phyloP scores from a whole-genome alignment of 2,113 vertebrate species.

The Columba livia region DNA sequence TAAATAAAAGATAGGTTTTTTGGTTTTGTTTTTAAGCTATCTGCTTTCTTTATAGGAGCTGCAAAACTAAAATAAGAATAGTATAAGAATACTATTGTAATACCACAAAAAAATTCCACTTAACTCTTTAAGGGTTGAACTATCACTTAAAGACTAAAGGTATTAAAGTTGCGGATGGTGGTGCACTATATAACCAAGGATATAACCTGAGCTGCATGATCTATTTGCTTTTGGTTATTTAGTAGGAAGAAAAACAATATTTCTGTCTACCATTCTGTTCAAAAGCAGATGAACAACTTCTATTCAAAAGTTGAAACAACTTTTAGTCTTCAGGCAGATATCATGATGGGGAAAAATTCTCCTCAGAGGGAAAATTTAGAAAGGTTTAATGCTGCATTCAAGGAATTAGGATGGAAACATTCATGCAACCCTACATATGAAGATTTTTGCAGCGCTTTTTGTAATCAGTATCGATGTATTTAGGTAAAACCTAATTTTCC shows the following conservation, averaged over 20 bases:
- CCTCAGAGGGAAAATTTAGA: background rate
- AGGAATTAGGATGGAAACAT: constrained; percentile 3
- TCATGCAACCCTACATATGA: background rate
- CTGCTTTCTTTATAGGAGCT: background rate
- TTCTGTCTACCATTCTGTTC: background rate
- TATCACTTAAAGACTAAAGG: background rate
- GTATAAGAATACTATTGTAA: background rate
- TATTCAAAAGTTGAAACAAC: background rate
- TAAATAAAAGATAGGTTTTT: background rate
- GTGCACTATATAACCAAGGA: background rate
- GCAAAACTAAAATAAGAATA: background rate
- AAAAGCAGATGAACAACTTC: background rate
- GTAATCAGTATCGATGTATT: constrained; percentile 18
- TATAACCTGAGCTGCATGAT: background rate
- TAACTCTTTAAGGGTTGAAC: background rate
- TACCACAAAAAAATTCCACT: background rate
- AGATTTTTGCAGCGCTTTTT: background rate
- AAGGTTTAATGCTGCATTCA: background rate
- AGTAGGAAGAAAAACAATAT: background rate
- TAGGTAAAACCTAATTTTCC: constrained; percentile 57
- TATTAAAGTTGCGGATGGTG: background rate
- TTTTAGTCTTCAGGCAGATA: background rate
- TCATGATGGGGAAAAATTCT: background rate
- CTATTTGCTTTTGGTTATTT: background rate
- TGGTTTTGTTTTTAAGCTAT: no score